phyloP scores from a whole-genome alignment of 2,888 invertebrate species.

The Orthosia gothica region DNA sequence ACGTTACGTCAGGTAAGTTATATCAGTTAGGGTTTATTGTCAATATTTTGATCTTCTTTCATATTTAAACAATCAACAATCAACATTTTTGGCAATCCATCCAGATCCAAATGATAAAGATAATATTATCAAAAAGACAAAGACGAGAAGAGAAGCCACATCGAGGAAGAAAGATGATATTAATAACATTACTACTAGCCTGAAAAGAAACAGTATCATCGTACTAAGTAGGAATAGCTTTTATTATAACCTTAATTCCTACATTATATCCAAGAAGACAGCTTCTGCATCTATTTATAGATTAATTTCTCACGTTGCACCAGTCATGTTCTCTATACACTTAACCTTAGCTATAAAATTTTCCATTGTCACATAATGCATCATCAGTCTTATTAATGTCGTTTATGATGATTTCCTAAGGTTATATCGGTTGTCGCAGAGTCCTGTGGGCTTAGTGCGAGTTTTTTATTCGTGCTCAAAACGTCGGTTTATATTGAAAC shows the following conservation, averaged over 20 bases:
- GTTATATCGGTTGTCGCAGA: not conserved
- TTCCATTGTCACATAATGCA: conserved; percentile 7
- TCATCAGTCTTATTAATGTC: conserved; percentile 9
- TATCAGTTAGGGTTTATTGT: not conserved
- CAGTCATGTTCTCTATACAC: not conserved
- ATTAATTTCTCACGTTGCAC: not conserved
- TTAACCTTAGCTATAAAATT: conserved; percentile 5
- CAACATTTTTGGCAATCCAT: not conserved
- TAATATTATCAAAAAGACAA: too few relatives aligned
- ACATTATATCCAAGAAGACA: not conserved
- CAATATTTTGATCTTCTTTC: not conserved
- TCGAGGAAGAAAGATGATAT: not conserved
- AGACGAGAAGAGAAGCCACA: not conserved
- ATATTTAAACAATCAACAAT: not conserved
- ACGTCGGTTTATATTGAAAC: too few relatives aligned
- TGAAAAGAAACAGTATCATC: not conserved
- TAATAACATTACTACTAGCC: not conserved
- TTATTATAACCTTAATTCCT: not conserved
- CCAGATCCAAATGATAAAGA: too few relatives aligned
- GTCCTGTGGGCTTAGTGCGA: too few relatives aligned
- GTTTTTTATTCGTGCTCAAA: too few relatives aligned
- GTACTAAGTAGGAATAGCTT: not conserved
- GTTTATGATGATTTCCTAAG: not conserved
- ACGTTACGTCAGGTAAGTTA: not conserved
- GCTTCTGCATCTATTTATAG: not conserved